phyloP scores from a whole-genome alignment of 2,888 invertebrate species.

The Ophioninae sp. region DNA sequence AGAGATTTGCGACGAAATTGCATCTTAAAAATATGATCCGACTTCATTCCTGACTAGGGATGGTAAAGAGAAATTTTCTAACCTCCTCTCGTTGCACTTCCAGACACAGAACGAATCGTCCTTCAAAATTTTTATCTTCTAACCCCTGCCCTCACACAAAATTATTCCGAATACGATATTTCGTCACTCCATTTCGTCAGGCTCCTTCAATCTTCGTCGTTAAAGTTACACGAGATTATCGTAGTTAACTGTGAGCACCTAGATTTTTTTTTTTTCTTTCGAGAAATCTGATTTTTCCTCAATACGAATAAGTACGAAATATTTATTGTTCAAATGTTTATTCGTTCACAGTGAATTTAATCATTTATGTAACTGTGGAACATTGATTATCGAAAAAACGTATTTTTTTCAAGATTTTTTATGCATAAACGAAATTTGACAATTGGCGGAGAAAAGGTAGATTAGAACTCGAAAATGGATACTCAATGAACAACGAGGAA shows the following conservation, averaged over 20 bases:
- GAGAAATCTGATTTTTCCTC: neutral
- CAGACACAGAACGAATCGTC: neutral
- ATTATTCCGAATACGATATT: neutral
- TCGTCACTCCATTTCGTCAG: neutral
- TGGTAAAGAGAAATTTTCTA: slow-evolving; percentile 59
- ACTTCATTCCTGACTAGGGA: slow-evolving; percentile 70
- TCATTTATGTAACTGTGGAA: too few species aligned
- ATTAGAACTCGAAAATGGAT: too few species aligned
- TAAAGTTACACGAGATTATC: neutral
- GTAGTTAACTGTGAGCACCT: too few species aligned
- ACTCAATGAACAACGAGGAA: too few species aligned
- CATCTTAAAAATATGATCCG: slow-evolving; percentile 79
- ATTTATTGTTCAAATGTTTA: too few species aligned
- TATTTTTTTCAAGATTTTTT: too few species aligned
- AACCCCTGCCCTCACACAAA: neutral
- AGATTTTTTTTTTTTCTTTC: too few species aligned
- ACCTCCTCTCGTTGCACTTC: slow-evolving; percentile 23
- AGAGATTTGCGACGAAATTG: slow-evolving; percentile 78
- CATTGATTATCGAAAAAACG: too few species aligned
- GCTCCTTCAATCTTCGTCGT: neutral
- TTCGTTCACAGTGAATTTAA: too few species aligned
- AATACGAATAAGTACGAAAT: too few species aligned
- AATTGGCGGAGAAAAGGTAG: too few species aligned
- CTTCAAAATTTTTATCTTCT: neutral
- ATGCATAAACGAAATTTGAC: too few species aligned